Base-by-base conservation (phyloP, 2,797 vertebrate genomes). In the Somateria mollissima region DNA sequence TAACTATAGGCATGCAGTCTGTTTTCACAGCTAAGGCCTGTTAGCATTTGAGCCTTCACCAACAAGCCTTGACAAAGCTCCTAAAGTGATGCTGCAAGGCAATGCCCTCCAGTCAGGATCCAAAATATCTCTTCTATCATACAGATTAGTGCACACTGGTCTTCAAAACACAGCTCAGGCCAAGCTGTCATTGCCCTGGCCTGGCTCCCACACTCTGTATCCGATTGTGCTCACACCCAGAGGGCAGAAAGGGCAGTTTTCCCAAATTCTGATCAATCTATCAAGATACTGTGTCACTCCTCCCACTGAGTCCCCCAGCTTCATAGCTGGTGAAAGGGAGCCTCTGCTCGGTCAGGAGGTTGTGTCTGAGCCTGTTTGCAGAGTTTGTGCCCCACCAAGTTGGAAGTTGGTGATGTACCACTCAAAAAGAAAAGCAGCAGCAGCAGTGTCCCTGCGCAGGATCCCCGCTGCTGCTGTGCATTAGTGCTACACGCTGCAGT, bases 321-420 rank as follows among this genome's bases (percentile, higher is more conserved):
- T 56, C 47, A 53, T 41, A 24, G 8, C 24, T 41, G 51, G 51
- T 8, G 70, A 94, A 92, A 70, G 28, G 21, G 13, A 69, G 21
- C 19, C 49, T 36, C 75, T 77, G 64, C 74, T 34, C 17, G 8
- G 58, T 41, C 30, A 51, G 57, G 56, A 0, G 0, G 57, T 22
- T 32, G 71, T 1, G 0, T 72, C 58, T 60, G 56, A 60, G 32
- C 17, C 34, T 1, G 0, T 51, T 51, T 62, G 27, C 58, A 17
- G 27, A 2, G 3, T 41, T 20, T 30, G 27, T 45, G 65, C 28
- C 39, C 0, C 1, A n/a, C 8, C 0, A 0, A 60, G 36, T 32
- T 73, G 32, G 21, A 69, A 69, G 37, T 28, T 47, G 20, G 11
- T 18, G 43, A 64, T 2, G 8, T 17, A 27, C 22, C 12, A 20